These are phyloP conservation scores for Aix galericulata DNA, from an alignment of 2,113 vertebrate genomes.

Conservation along the genomic window DNA sequence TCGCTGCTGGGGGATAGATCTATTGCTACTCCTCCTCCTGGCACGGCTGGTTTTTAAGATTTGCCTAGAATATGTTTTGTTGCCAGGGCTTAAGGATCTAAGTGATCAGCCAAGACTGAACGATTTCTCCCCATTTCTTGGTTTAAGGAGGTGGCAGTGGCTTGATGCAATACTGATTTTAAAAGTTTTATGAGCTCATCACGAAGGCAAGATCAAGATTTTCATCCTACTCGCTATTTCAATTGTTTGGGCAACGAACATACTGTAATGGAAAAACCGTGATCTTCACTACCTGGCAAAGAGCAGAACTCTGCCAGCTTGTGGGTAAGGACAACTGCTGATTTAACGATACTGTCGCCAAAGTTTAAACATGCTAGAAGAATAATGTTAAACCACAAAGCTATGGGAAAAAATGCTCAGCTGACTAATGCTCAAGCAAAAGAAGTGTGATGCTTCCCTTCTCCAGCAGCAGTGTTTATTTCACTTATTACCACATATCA, in stretches of 20 bases:
- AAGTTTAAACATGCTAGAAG: not conserved
- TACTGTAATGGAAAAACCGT: not conserved
- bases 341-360: not conserved
- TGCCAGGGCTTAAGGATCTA: too few species aligned
- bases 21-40: fast-evolving
- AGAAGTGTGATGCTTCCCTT: not conserved
- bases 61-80: fast-evolving
- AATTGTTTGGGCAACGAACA: not conserved
- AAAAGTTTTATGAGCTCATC: not conserved
- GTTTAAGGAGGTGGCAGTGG: not conserved
- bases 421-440: not conserved
- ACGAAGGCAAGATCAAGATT: not conserved
- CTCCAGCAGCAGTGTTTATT: not conserved
- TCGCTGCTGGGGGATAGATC: not conserved
- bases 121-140: not conserved
- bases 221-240: not conserved
- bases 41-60: fast-evolving
- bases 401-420: not conserved
- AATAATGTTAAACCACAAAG: not conserved
- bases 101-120: not conserved
- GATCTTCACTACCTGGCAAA: not conserved
- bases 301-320: not conserved
- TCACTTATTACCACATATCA: not conserved
- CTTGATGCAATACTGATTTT: not conserved
- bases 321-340: not conserved